Base-by-base conservation (phyloP, 2,888 invertebrate genomes). In the Microctonus brassicae region DNA sequence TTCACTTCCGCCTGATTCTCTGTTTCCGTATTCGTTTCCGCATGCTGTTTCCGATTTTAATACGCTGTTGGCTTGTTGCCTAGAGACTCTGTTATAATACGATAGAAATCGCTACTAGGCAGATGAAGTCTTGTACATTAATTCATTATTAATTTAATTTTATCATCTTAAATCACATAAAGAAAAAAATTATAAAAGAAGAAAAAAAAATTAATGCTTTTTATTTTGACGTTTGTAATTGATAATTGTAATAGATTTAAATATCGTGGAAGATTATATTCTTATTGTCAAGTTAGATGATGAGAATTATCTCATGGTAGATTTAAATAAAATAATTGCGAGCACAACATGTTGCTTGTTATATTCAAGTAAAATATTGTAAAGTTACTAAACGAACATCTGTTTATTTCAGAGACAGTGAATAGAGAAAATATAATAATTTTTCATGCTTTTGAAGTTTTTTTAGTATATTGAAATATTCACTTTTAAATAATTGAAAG, bases 1-100 rank as follows among this genome's bases (percentile, higher is more conserved):
- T 79, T 78, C 78, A 79, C 80, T 81, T 85, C 83, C 85, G 80
- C 78, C 66, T 78, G 81, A 79, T 78, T 79, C 79, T 80, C 81
- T 80, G 71, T 79, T 84, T 84, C 84, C 82, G 82, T 64, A 66
- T 79, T 79, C 80, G 81, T 76, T 77, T 82, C 83, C 85, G 83
- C 47, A 77, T 80, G 73, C 79, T 78, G 81, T 84, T 84, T 84
- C 85, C 85, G 83, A 74, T 80, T 83, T 84, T 81, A 84, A 84
- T 84, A 80, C 79, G 77, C 26, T 75, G 79, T 73, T 79, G 81
- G 81, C 81, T 76, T 73, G 75, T 70, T 74, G 72, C 72, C 72
- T 74, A 73, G 76, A 69, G 62, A 67, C 72, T 58, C 17, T 39
- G 58, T 17, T 42, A 57, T 55, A 24, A 60, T 20, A 33, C 29